Percentiles rank a stretch among this genome's conserved stretches.
These are phyloP conservation scores for Hypena proboscidalis DNA, from an alignment of 2,888 invertebrate genomes.

Conservation along the genomic window DNA sequence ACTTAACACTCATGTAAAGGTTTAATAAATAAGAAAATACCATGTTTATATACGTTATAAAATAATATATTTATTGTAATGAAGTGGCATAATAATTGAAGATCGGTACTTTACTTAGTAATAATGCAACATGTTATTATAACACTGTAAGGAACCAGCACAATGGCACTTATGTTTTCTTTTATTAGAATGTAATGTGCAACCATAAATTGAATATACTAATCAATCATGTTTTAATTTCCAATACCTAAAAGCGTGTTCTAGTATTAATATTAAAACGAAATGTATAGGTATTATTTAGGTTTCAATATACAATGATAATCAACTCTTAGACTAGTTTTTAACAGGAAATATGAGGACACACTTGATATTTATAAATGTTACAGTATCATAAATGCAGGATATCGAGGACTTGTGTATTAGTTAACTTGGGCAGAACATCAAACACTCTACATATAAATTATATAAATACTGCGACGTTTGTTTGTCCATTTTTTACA, in stretches of 20 bases:
- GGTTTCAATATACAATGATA: constrained; percentile 10
- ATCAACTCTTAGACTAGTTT: constrained; percentile 36
- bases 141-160: constrained; percentile 69
- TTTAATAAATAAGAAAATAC: background rate
- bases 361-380: constrained; percentile 31
- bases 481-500: constrained; percentile 47
- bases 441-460: constrained; percentile 41
- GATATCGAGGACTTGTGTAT: constrained; percentile 47
- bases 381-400: constrained; percentile 59
- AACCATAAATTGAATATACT: constrained; percentile 9
- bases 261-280: constrained; percentile 13
- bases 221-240: constrained; percentile 5
- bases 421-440: constrained; percentile 43
- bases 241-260: constrained; percentile 2
- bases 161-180: constrained; percentile 65
- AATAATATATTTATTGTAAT: constrained; percentile 74
- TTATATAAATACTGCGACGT: constrained; percentile 58
- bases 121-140: constrained; percentile 47
- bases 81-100: constrained; percentile 67
- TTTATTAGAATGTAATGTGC: constrained; percentile 22
- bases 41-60: constrained; percentile 56
- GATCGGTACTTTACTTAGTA: constrained; percentile 60
- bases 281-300: constrained; percentile 14
- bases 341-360: constrained; percentile 25
- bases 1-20: no score